Evolutionary conservation across 1,140 invertebrate species (phyloP).

Genomic region (Megalonaias nervosa): DNA sequence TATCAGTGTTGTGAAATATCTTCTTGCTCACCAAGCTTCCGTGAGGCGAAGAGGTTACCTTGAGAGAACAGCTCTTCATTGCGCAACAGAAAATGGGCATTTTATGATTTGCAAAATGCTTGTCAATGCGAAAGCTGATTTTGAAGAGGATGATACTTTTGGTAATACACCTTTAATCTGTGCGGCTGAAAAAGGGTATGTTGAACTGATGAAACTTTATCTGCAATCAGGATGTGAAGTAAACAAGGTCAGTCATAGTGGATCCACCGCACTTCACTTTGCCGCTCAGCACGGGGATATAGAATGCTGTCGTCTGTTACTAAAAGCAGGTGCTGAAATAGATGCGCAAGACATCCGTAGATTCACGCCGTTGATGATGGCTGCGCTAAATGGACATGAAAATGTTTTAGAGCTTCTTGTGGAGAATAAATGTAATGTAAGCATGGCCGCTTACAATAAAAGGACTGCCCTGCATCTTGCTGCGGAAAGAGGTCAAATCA

Average conservation of each 20-base stretch:
- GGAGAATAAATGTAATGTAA: conserved; percentile 61
- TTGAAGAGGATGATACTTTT: conserved; percentile 66
- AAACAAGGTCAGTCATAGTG: conserved; percentile 67
- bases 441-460: conserved; percentile 66
- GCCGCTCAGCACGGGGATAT: conserved; percentile 66
- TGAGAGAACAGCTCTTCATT: conserved; percentile 63
- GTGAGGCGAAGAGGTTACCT: conserved; percentile 75
- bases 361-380: conserved; percentile 69
- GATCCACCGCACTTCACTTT: conserved; percentile 67
- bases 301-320: conserved; percentile 54
- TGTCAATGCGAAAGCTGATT: conserved; percentile 67
- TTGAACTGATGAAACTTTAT: conserved; percentile 85
- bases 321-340: conserved; percentile 61
- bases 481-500: conserved; percentile 70
- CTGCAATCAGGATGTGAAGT: conserved; percentile 79
- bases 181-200: conserved; percentile 88
- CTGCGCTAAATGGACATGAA: conserved; percentile 61
- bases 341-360: conserved; percentile 66
- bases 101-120: conserved; percentile 72
- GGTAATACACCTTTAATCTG: conserved; percentile 89
- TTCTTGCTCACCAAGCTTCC: conserved; percentile 90
- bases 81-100: conserved; percentile 63
- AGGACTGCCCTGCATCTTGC: conserved; percentile 69
- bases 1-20: conserved; percentile 84
- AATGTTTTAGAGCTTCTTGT: conserved; percentile 59